Percentiles rank a stretch among this genome's conserved stretches.
Conservation (phyloP, 2,113 vertebrate species). For the Cyphomyrus discorhynchus region DNA sequence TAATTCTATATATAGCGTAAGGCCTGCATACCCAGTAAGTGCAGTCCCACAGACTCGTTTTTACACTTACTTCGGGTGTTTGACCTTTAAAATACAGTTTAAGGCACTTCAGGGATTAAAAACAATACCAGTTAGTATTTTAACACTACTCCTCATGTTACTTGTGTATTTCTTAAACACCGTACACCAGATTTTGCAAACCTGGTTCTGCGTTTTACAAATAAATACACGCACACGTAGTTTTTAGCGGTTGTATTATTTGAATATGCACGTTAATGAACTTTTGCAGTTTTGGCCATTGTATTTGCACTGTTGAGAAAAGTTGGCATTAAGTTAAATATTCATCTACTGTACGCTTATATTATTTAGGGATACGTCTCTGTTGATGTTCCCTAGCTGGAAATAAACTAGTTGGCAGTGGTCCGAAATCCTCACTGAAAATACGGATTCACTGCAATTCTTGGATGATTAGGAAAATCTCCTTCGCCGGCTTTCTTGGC, state of each 20-base stretch:
- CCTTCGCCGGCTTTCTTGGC: conserved; percentile 39
- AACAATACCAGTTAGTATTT: neutral
- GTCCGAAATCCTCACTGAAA: conserved; percentile 13
- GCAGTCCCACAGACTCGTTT: neutral
- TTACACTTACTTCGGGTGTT: neutral
- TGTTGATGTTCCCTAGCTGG: neutral
- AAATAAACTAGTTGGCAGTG: neutral
- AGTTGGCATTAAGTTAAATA: neutral
- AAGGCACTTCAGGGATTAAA: neutral
- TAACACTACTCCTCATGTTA: neutral
- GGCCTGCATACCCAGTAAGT: neutral
- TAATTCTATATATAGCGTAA: neutral
- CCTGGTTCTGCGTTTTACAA: neutral
- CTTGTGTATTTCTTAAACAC: neutral
- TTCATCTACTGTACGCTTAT: neutral
- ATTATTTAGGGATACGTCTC: neutral
- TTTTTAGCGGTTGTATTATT: neutral
- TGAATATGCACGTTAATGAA: neutral
- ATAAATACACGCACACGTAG: neutral
- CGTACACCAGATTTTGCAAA: neutral
- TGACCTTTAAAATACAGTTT: neutral
- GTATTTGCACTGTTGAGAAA: neutral
- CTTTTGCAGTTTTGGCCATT: neutral
- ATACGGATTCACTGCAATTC: conserved; percentile 36
- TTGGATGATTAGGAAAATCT: conserved; percentile 31